Conservation (phyloP, 2,888 invertebrate genomes). For the Nasonia oneida region DNA sequence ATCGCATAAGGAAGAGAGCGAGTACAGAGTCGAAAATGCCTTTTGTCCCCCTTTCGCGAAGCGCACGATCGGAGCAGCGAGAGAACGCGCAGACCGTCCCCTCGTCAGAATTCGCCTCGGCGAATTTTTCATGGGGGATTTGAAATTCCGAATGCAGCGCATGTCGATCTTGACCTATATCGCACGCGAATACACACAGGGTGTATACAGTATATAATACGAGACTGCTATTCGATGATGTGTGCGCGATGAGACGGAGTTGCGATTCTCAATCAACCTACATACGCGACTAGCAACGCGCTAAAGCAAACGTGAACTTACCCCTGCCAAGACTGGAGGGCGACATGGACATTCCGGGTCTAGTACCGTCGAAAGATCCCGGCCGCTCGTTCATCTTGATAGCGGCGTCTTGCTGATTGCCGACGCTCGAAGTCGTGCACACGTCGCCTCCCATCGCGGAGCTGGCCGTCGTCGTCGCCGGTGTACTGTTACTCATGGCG, state of each 20-base stretch:
- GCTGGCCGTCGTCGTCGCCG: constrained; percentile 72
- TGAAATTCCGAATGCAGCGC: constrained; percentile 37
- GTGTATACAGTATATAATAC: neutral
- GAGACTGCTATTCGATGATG: neutral
- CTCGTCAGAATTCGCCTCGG: constrained; percentile 68
- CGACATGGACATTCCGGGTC: constrained; percentile 82
- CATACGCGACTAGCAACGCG: neutral
- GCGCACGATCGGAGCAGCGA: constrained; percentile 64
- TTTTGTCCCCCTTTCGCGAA: constrained; percentile 73
- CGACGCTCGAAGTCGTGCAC: constrained; percentile 69
- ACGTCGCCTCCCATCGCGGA: constrained; percentile 68
- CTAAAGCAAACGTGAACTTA: constrained; percentile 78
- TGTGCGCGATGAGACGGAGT: neutral
- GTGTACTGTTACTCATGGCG: constrained; percentile 64
- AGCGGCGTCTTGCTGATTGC: constrained; percentile 70
- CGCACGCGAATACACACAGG: neutral
- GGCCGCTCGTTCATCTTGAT: constrained; percentile 74
- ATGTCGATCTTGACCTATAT: constrained; percentile 52
- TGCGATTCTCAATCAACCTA: neutral
- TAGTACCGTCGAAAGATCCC: constrained; percentile 72
- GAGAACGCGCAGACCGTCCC: constrained; percentile 68
- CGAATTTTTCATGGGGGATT: constrained; percentile 65
- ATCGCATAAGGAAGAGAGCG: constrained; percentile 60
- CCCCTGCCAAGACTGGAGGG: constrained; percentile 90
- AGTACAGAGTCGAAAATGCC: constrained; percentile 71